phyloP scores from a whole-genome alignment of 2,113 vertebrate genomes.

The Pteropus alecto region DNA sequence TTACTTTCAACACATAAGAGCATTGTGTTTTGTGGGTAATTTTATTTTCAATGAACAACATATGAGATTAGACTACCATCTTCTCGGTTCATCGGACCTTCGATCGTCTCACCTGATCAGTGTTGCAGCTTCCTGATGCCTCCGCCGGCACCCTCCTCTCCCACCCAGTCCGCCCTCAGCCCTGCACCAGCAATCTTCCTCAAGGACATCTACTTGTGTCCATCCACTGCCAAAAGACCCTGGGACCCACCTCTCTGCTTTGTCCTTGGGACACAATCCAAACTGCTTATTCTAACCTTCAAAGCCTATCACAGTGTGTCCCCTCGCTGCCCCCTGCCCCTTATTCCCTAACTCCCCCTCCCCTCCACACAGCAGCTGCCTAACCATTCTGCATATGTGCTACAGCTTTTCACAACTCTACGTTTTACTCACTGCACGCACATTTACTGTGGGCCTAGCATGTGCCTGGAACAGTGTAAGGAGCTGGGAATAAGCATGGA shows the following conservation, averaged over 20 bases:
- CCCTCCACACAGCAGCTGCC: background rate
- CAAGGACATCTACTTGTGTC: background rate
- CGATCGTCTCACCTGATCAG: background rate
- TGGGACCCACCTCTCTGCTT: background rate
- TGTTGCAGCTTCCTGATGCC: accelerated
- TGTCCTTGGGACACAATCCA: background rate
- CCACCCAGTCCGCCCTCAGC: background rate
- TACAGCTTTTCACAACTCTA: background rate
- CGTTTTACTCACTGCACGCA: background rate
- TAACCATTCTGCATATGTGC: background rate
- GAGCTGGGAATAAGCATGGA: background rate
- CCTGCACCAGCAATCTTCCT: background rate
- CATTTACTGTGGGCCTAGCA: too few species aligned
- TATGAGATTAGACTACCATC: background rate
- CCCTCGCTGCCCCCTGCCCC: accelerated
- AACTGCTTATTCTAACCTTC: background rate
- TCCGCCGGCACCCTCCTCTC: background rate
- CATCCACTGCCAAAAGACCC: background rate
- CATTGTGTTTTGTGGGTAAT: background rate
- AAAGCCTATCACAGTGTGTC: background rate
- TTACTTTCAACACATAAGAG: background rate
- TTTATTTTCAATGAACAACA: background rate
- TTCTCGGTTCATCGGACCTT: background rate
- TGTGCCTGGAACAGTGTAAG: background rate
- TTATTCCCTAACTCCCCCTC: background rate